Evolutionary conservation across 2,113 vertebrate species (phyloP), one percentile per base, ranked within the genome.

Genomic region (Pterocles orientalis): DNA sequence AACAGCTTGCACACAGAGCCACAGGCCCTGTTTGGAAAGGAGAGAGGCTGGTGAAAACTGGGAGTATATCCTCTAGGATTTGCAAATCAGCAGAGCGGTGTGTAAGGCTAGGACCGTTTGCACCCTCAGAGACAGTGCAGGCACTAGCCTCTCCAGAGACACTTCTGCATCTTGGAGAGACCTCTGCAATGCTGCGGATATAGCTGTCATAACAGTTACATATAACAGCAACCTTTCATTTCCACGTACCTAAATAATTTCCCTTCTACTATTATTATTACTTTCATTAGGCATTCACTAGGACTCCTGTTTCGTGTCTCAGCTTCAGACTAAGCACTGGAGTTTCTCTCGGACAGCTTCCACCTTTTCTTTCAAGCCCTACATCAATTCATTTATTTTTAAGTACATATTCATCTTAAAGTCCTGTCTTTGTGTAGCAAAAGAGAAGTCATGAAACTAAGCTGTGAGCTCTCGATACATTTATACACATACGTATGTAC

Each of bases 91-190:
- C 28, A 36, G 10, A 64, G 18, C 4, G 5, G 3, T 16, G 11
- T 66, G 64, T 25, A 66, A 79, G 13, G 10, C 7, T 50, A 20
- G 0, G 2, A 20, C 5, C 2, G 0, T 66, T 77, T 14, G 10
- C 10, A 82, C 23, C 19, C n/a, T 68, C 56, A 70, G n/a, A 73
- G 16, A 73, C 2, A 62, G 10, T 34, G 29, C 9, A 68, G 17
- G 10, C 7, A 43, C 9, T 84, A 39, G n/a, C 3, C 2, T 47
- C 24, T 57, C 33, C 21, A 69, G 28, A 72, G 53, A 14, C 3
- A 12, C 0, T 23, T 73, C 12, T 31, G 16, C 1, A 0, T 69
- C 43, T 57, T 58, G n/a, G 14, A 24, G 7, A 91, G 13, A 51
- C 6, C 9, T 86, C 53, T 82, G 18, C 14, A 71, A 11, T 56